phyloP scores from a whole-genome alignment of 2,113 vertebrate species.

The Tamias sibiricus region DNA sequence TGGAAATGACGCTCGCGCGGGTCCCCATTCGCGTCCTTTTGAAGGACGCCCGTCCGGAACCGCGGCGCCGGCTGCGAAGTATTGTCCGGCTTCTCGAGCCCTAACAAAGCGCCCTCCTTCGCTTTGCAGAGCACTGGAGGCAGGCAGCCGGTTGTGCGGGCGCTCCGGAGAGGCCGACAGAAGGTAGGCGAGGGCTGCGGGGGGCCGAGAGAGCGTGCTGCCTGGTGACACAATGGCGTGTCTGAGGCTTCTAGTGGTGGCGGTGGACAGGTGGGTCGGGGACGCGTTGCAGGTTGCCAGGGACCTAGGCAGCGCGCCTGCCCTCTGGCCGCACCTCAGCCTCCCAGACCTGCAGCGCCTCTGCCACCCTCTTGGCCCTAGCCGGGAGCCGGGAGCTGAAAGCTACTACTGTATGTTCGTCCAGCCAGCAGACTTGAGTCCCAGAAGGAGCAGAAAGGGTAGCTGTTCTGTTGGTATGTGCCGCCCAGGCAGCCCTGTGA shows the following conservation, averaged over 20 bases:
- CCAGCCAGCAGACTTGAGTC: not conserved
- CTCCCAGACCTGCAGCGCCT: not conserved
- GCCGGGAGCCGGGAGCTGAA: not conserved
- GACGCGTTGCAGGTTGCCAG: not conserved
- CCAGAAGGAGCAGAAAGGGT: not conserved
- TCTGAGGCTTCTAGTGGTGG: not conserved
- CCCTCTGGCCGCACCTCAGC: not conserved
- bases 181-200: constrained; percentile 71
- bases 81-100: not conserved
- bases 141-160: constrained; percentile 42
- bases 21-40: constrained; percentile 35
- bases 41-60: constrained; percentile 68
- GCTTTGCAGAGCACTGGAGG: constrained; percentile 60
- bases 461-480: not conserved
- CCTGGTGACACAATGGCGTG: not conserved
- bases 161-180: constrained; percentile 49
- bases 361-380: not conserved
- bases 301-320: not conserved
- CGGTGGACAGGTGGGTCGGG: not conserved
- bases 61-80: constrained; percentile 37
- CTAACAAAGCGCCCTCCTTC: constrained; percentile 74
- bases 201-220: not conserved
- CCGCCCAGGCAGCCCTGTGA: not conserved
- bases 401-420: not conserved
- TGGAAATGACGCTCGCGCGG: constrained; percentile 70